Evolutionary conservation across 2,888 invertebrate species (phyloP).

Genomic region (Pseudolycoriella hygida): DNA sequence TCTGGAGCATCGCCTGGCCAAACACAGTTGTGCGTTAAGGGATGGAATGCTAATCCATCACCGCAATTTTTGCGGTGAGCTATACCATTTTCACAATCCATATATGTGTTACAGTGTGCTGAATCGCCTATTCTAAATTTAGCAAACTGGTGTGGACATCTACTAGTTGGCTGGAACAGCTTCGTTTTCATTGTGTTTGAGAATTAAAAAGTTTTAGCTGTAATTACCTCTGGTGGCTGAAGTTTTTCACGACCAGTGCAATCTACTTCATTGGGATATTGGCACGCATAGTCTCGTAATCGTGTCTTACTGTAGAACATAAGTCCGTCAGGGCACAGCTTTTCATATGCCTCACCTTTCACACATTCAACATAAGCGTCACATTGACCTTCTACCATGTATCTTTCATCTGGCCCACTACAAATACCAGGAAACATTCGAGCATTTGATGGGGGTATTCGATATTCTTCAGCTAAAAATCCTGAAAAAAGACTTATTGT

Average conservation of each 20-base stretch:
- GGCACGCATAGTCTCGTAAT: slow-evolving; percentile 55
- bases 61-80: slow-evolving; percentile 61
- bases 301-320: slow-evolving; percentile 54
- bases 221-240: slow-evolving; percentile 37
- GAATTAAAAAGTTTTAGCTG: neutral
- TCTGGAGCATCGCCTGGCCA: slow-evolving; percentile 73
- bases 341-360: slow-evolving; percentile 56
- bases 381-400: slow-evolving; percentile 30
- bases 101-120: slow-evolving; percentile 56
- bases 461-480: too few species aligned
- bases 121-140: slow-evolving; percentile 54
- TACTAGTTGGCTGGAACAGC: slow-evolving; percentile 38
- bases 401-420: too few species aligned
- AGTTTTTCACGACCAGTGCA: slow-evolving; percentile 50
- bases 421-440: too few species aligned
- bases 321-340: slow-evolving; percentile 66
- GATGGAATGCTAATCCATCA: slow-evolving; percentile 63
- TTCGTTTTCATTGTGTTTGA: too few species aligned
- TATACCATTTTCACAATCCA: slow-evolving; percentile 65
- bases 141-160: slow-evolving; percentile 71
- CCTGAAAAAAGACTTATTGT: too few species aligned
- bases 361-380: slow-evolving; percentile 56
- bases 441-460: too few species aligned
- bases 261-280: slow-evolving; percentile 66
- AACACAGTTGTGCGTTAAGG: slow-evolving; percentile 57